Conservation (phyloP, 2,888 invertebrate species). For the Automeris io region DNA sequence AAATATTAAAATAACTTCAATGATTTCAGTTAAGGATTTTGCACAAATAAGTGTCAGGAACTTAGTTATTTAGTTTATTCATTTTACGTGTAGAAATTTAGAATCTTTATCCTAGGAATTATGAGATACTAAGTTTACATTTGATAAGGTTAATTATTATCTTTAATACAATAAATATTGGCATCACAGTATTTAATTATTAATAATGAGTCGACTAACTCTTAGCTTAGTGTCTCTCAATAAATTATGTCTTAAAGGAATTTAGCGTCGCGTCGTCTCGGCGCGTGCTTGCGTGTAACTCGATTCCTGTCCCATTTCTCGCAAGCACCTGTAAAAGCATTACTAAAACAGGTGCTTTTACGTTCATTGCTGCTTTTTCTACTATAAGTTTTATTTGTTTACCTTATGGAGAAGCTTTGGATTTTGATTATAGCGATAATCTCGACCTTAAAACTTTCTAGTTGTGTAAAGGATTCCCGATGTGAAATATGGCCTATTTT, state of each 20-base stretch:
- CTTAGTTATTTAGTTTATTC: no score
- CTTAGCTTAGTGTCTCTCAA: constrained; percentile 2
- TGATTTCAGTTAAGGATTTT: no score
- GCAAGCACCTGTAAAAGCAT: constrained; percentile 10
- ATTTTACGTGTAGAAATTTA: no score
- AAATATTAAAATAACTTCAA: no score
- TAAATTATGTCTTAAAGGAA: constrained; percentile 7
- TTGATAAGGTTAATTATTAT: no score
- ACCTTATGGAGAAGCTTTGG: neutral
- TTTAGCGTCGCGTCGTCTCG: constrained; percentile 12
- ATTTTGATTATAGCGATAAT: neutral
- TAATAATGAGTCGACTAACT: neutral
- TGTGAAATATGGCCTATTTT: neutral
- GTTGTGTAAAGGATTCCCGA: neutral
- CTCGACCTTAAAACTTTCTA: neutral
- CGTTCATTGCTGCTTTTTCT: constrained; percentile 13
- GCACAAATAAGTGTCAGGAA: no score
- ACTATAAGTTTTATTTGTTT: no score
- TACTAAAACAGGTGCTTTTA: constrained; percentile 3
- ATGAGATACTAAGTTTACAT: no score
- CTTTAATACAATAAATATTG: no score
- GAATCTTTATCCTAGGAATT: no score
- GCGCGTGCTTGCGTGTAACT: constrained; percentile 24
- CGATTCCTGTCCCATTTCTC: constrained; percentile 18
- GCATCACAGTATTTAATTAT: neutral